Percentiles rank a stretch among this genome's conserved stretches.
Conservation (phyloP, 2,113 vertebrate genomes). For the Nothoprocta perdicaria region DNA sequence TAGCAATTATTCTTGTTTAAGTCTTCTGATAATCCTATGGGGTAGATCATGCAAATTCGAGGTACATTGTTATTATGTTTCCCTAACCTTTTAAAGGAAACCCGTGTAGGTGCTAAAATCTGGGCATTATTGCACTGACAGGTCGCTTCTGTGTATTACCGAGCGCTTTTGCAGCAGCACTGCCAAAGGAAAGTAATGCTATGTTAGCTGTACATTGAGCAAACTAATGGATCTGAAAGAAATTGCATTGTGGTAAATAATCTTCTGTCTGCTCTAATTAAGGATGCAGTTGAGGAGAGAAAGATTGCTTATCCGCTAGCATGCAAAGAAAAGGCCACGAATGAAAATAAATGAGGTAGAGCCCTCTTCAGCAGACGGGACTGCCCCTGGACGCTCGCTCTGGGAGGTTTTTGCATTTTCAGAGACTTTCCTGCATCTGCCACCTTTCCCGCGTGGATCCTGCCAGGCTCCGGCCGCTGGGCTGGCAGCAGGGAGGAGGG, state of each 20-base stretch:
- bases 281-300: constrained; percentile 27
- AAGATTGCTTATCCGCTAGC: constrained; percentile 45
- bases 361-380: not conserved
- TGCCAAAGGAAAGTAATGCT: constrained; percentile 40
- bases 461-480: fast-evolving
- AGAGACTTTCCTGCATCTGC: not conserved
- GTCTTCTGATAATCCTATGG: not conserved
- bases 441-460: fast-evolving
- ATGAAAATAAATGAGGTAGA: constrained; percentile 30
- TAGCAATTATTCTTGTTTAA: constrained; percentile 44
- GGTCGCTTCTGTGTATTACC: not conserved
- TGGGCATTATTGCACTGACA: not conserved
- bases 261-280: constrained; percentile 59
- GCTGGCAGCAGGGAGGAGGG: not conserved
- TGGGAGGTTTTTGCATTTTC: not conserved
- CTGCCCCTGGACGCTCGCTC: not conserved
- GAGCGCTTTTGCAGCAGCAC: not conserved
- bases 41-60: not conserved
- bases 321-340: not conserved
- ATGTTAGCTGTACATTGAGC: constrained; percentile 19
- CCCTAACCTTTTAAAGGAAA: not conserved
- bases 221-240: constrained; percentile 61
- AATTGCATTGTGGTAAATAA: constrained; percentile 58
- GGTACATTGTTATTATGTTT: not conserved
- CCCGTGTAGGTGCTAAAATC: fast-evolving